Base-by-base conservation (phyloP, 2,797 vertebrate species). In the Hemitrygon akajei region DNA sequence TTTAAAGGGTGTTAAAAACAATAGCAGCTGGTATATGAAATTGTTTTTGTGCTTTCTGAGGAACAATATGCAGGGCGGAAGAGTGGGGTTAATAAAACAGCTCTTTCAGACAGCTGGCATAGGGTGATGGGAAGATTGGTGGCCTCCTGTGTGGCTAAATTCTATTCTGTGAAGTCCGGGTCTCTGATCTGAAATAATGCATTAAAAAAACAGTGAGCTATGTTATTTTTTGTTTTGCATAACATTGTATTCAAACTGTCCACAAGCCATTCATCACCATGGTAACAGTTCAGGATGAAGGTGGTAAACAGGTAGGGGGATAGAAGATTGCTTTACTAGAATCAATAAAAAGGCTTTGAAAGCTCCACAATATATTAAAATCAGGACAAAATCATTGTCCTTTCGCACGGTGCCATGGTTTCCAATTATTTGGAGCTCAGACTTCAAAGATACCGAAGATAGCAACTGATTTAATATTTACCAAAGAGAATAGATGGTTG, bases 381-480 rank as follows among this genome's bases (percentile, higher is more conserved):
- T 58, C 81, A 14, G 47, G 84, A 84, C 81, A 47, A 84, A 58
- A 84, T 84, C 10, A 25, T 84, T 84, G 22, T 84, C 3, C 81
- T 40, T 58, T 84, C 81, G 58, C 56, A 84, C 25, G 27, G 47
- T 84, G 81, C 9, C 47, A 84, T 58, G 22, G 81, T 84, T 82
- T 84, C 47, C 25, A 58, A 56, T 58, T 40, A 58, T 56, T 82
- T 82, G 27, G 22, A 84, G 25, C 30, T 56, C 25, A 84, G 25
- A 58, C 47, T 84, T 84, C 81, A 84, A 84, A 84, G 81, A 11
- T 58, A 58, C 22, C 81, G 58, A 84, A 40, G 25, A 84, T 84
- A 22, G 81, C 81, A 58, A 58, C 30, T 56, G 27, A 82, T 82
- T 82, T 82, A 30, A 84, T 84, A 84, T 84, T 84, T 84, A 84